phyloP scores from a whole-genome alignment of 2,797 vertebrate genomes.

The Hoplostethus mediterraneus region DNA sequence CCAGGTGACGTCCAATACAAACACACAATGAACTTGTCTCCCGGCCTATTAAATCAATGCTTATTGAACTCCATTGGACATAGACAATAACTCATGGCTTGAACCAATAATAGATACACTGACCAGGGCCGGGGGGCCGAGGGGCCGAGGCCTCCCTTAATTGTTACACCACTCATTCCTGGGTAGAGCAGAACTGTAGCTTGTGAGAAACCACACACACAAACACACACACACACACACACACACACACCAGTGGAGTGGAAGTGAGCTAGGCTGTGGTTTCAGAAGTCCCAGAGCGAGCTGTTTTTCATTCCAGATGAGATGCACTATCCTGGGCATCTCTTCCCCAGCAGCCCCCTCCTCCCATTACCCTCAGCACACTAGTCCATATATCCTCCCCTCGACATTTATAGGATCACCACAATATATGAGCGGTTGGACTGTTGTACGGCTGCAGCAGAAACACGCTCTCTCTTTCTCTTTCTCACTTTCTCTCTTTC shows the following conservation, averaged over 20 bases:
- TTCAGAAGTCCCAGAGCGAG: conserved; percentile 48
- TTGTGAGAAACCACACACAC: conserved; percentile 28
- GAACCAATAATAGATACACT: conserved; percentile 64
- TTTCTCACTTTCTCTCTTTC: conserved; percentile 3
- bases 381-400: conserved; percentile 51
- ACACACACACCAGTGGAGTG: conserved; percentile 24
- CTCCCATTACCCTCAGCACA: conserved; percentile 41
- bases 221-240: background rate
- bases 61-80: conserved; percentile 55
- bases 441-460: conserved; percentile 6
- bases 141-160: conserved; percentile 55
- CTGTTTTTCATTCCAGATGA: conserved; percentile 58
- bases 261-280: conserved; percentile 36
- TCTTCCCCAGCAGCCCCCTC: conserved; percentile 29
- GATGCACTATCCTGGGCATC: conserved; percentile 36
- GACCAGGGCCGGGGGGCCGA: conserved; percentile 54
- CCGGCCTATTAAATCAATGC: conserved; percentile 48
- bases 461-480: background rate
- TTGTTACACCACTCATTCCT: conserved; percentile 66
- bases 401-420: conserved; percentile 49
- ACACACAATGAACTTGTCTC: conserved; percentile 29
- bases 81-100: conserved; percentile 61
- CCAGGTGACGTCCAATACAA: background rate
- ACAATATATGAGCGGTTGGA: conserved; percentile 13
- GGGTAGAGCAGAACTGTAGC: conserved; percentile 40